A percentile compares a stretch with the other conserved stretches of the same genome.
These are phyloP conservation scores for Salmo trutta DNA, from an alignment of 2,797 vertebrate species.

Conservation along the genomic window DNA sequence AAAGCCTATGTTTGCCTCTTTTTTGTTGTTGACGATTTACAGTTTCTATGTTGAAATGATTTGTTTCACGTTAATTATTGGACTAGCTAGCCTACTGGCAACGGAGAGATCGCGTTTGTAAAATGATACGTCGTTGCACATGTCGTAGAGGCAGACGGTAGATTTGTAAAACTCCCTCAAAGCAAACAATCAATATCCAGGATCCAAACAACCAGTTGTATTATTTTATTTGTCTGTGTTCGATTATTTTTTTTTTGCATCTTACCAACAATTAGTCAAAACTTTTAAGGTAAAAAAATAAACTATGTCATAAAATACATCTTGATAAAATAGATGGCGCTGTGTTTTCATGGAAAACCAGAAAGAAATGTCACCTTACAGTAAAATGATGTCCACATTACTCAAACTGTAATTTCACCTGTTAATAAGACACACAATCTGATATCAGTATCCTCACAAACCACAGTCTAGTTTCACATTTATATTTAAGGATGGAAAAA, in stretches of 20 bases:
- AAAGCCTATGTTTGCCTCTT: too few species aligned
- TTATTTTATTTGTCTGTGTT: constrained; percentile 58
- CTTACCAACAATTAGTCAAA: constrained; percentile 63
- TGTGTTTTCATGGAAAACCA: constrained; percentile 90
- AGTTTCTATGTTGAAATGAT: too few species aligned
- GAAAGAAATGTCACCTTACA: constrained; percentile 56
- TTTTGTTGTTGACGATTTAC: too few species aligned
- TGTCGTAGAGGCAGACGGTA: too few species aligned
- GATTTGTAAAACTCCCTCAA: too few species aligned
- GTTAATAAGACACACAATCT: constrained; percentile 71
- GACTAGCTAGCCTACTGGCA: too few species aligned
- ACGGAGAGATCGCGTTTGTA: too few species aligned
- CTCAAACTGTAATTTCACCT: constrained; percentile 61
- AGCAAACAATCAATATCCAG: too few species aligned
- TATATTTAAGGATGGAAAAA: constrained; percentile 81
- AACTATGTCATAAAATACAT: constrained; percentile 94
- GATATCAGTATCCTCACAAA: constrained; percentile 70
- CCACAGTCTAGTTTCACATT: constrained; percentile 78
- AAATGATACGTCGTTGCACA: too few species aligned
- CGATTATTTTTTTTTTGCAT: constrained; percentile 74
- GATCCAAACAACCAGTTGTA: background rate
- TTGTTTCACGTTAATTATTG: too few species aligned
- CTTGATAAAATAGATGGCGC: constrained; percentile 90
- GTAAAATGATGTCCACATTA: constrained; percentile 63
- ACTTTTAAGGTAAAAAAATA: constrained; percentile 94